Evolutionary conservation across 2,888 invertebrate genomes (phyloP).

Genomic region (Temnothorax ravouxi): DNA sequence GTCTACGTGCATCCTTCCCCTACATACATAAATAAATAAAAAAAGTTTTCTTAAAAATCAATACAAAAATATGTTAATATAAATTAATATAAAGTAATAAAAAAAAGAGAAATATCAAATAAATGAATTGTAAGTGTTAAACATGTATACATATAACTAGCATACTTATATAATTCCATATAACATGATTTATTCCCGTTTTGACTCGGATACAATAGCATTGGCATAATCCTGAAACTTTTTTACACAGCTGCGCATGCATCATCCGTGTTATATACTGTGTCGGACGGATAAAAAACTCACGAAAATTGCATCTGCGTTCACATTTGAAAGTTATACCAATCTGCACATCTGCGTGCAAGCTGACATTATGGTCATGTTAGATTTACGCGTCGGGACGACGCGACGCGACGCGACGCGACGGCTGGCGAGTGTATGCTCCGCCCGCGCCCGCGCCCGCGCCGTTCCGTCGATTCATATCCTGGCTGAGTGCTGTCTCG

Average conservation of each 20-base stretch:
- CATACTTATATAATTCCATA: background rate
- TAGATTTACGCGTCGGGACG: conserved; percentile 60
- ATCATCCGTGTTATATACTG: background rate
- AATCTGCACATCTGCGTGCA: conserved; percentile 54
- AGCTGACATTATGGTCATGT: conserved; percentile 46
- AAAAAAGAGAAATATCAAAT: conserved; percentile 1
- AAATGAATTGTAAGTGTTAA: background rate
- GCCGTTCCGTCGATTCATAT: conserved; percentile 43
- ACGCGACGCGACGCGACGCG: background rate
- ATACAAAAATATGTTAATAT: background rate
- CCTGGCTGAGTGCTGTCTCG: background rate
- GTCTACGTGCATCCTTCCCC: background rate
- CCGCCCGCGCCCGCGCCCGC: too few species aligned
- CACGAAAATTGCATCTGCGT: conserved; percentile 37
- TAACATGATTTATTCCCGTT: conserved; percentile 4
- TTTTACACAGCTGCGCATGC: conserved; percentile 12
- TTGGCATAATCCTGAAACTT: background rate
- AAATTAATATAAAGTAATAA: background rate
- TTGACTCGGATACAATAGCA: background rate
- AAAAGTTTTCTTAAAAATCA: background rate
- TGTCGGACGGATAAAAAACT: conserved; percentile 2
- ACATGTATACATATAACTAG: background rate
- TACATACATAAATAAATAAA: background rate
- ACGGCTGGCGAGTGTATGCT: conserved; percentile 46
- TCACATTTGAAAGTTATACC: conserved; percentile 46